These are phyloP conservation scores for Sceloporus undulatus DNA, from an alignment of 2,113 vertebrate genomes.

Conservation along the genomic window DNA sequence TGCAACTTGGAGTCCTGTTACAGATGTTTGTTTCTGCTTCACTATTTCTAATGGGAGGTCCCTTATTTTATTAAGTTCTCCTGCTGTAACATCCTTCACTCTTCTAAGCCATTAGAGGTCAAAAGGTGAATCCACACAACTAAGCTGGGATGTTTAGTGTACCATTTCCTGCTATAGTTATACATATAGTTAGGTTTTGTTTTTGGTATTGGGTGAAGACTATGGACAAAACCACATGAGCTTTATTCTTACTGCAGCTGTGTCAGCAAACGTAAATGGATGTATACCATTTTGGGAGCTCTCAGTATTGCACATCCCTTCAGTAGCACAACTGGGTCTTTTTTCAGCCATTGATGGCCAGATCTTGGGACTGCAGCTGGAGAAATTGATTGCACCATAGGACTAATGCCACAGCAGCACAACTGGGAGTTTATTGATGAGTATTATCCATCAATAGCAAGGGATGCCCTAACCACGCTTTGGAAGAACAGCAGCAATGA, in stretches of 20 bases:
- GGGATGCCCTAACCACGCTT: too few relatives aligned
- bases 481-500: too few relatives aligned
- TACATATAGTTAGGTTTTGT: background rate
- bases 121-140: background rate
- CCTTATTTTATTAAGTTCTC: constrained; percentile 1
- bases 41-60: background rate
- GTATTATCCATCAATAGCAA: too few relatives aligned
- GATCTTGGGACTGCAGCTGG: too few relatives aligned
- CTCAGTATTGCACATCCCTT: too few relatives aligned
- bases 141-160: background rate
- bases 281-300: too few relatives aligned
- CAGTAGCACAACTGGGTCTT: background rate
- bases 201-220: background rate
- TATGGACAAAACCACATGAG: background rate
- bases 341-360: too few relatives aligned
- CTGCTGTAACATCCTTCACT: background rate
- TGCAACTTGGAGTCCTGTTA: background rate
- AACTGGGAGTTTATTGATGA: too few relatives aligned
- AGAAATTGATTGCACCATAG: too few relatives aligned
- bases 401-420: too few relatives aligned
- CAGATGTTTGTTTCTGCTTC: background rate
- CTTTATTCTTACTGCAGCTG: too few relatives aligned
- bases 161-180: background rate
- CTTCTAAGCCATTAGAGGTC: background rate
- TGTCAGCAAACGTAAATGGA: too few relatives aligned